Evolutionary conservation across 2,797 vertebrate species (phyloP).

Genomic region (Lacerta viridis): DNA sequence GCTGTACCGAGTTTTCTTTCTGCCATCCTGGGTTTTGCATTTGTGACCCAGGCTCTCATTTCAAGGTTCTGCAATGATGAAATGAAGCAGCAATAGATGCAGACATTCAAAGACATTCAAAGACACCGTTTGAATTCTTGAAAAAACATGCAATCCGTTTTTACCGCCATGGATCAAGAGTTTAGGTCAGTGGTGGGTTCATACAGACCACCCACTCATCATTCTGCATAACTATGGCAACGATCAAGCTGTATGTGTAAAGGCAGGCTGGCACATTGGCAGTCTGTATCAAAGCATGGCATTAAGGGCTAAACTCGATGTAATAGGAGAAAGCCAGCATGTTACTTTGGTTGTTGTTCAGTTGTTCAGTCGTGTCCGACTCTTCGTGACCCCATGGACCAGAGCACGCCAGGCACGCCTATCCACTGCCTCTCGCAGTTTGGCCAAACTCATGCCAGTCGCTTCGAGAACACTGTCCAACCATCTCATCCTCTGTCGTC

Average conservation of each 20-base stretch:
- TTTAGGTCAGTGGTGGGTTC: not conserved
- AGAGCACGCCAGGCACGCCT: too few relatives aligned
- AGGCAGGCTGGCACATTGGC: not conserved
- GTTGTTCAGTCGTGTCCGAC: too few relatives aligned
- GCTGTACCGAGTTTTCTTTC: conserved; percentile 19
- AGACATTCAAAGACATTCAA: too few relatives aligned
- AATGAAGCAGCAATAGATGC: not conserved
- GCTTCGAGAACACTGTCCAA: too few relatives aligned
- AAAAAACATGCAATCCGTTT: not conserved
- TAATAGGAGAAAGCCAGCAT: not conserved
- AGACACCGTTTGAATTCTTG: not conserved
- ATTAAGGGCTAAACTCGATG: not conserved
- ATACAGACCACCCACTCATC: not conserved
- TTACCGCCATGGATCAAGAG: not conserved
- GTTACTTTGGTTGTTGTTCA: not conserved
- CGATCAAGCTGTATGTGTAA: not conserved
- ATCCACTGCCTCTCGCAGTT: too few relatives aligned
- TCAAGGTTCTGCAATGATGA: not conserved
- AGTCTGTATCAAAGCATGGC: not conserved
- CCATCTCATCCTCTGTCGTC: too few relatives aligned
- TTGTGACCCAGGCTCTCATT: not conserved
- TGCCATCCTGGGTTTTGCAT: not conserved
- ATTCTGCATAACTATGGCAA: not conserved
- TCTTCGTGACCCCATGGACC: too few relatives aligned
- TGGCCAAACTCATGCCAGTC: too few relatives aligned